Evolutionary conservation across 2,888 invertebrate species (phyloP), one percentile per base, ranked within the genome.

Genomic region (Mesorhabditis sp.): DNA sequence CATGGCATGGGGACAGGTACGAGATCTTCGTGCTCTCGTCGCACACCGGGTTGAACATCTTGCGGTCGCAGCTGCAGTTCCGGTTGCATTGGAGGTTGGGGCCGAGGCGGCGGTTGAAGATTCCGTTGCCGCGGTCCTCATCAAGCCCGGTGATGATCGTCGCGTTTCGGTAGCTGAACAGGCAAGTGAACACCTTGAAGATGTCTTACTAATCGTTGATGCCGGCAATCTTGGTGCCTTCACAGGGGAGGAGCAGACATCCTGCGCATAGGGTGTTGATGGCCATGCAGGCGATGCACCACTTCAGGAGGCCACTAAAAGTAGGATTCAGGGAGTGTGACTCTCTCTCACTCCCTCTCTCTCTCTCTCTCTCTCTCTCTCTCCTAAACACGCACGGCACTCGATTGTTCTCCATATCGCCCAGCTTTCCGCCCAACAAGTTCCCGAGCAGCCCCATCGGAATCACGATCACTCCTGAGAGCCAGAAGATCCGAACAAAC

Each of bases 41-140:
- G 50, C 79, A 79, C 2, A 79, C 79, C 6, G 79, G 79, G 62
- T 79, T 76, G 73, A 79, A 79, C 41, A 77, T 68, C n/a, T 72
- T 63, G n/a, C 71, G 61, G 43, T 76, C 76, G 68, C 79, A 79
- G 28, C 74, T 72, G 62, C 79, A 79, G 45, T 70, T 67, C 45
- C 64, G 62, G 45, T 69, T 75, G 66, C 79, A 79, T 2, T 28
- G 0, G 64, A 63, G 42, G 71, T 42, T 3, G 50, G 10, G 42
- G 41, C 45, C 15, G 50, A 5, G 4, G 65, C 45, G 42, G 65
- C n/a, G 63, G 28, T 28, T 28, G 28, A 28, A 28, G 28, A 28
- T 13, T 28, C 28, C 28, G 28, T 28, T 28, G 28, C 28, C 28
- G 2, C 28, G 1, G 2, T 28, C 28, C 28, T 28, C 28, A 28